Percentiles rank a stretch among this genome's conserved stretches.
Conservation (phyloP, 2,113 vertebrate genomes). For the Campylomormyrus numenius region DNA sequence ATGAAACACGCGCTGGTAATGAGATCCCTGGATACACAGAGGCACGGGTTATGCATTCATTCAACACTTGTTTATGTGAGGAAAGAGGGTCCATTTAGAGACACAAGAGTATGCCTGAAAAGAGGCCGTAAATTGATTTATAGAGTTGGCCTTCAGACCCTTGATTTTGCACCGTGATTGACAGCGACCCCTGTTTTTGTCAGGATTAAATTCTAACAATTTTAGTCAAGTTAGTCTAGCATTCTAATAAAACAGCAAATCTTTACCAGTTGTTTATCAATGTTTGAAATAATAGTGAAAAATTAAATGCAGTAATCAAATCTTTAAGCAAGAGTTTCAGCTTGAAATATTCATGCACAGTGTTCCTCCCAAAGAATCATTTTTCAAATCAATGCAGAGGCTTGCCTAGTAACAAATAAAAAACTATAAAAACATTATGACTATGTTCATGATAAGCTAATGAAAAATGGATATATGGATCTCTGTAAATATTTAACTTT, state of each 20-base stretch:
- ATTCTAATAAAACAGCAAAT: neutral
- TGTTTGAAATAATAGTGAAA: neutral
- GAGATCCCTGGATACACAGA: neutral
- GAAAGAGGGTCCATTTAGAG: neutral
- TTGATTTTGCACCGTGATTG: neutral
- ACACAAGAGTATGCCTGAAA: neutral
- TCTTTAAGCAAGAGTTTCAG: neutral
- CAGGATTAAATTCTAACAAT: neutral
- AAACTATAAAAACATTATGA: neutral
- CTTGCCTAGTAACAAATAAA: neutral
- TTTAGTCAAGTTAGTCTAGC: neutral
- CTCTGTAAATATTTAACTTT: neutral
- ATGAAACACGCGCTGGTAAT: neutral
- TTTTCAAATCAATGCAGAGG: neutral
- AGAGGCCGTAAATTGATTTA: neutral
- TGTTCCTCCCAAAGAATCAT: neutral
- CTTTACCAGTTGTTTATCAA: neutral
- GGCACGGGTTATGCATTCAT: neutral
- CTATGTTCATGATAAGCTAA: neutral
- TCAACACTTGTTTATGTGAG: conserved; percentile 7
- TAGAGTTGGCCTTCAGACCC: neutral
- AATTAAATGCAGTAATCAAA: neutral
- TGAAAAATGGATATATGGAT: neutral
- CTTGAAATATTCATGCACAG: neutral
- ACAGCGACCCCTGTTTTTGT: neutral